Evolutionary conservation across 2,888 invertebrate genomes (phyloP), one percentile per base, ranked within the genome.

Genomic region (Alcis repandata): DNA sequence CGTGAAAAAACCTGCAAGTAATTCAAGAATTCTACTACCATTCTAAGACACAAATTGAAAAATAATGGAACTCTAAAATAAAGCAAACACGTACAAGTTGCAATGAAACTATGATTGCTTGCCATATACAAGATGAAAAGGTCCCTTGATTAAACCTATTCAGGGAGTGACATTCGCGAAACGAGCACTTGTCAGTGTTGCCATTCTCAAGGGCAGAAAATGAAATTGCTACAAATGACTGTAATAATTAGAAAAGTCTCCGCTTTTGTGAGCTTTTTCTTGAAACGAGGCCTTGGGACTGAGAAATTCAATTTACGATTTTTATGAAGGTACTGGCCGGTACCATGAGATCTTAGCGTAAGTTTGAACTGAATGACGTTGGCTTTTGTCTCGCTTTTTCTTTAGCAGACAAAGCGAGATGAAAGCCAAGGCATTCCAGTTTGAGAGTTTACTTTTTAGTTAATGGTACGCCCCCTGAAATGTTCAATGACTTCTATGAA

Each of bases 81-180:
- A 36, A 51, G 57, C 40, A 27, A 53, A 13, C 40, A 48, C 58
- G 48, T 38, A 48, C 36, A 64, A 48, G 32, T 41, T 38, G 41
- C 38, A 51, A 52, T 52, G 9, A 40, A 63, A 63, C 63, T 63
- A 52, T 40, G 46, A 57, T 57, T 32, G 43, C 40, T 66, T 66
- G 60, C 54, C 54, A 60, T 52, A 17, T 48, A 58, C 54, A 57
- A 67, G 63, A 67, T 62, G 67, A 62, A 59, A 57, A 70, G 63
- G 70, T 72, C 74, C 73, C 76, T 80, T 60, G 81, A 82, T 82
- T 80, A 79, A 78, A 78, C 73, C 78, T 72, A 82, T 82, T 82
- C 78, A 78, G 32, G 57, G 61, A 59, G 63, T 66, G 67, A 63
- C 70, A 67, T 71, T 72, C 68, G 54, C 59, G 49, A 68, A 73